Evolutionary conservation across 2,797 vertebrate species (phyloP), one percentile per base, ranked within the genome.

Genomic region (Lepilemur septentrionalis): DNA sequence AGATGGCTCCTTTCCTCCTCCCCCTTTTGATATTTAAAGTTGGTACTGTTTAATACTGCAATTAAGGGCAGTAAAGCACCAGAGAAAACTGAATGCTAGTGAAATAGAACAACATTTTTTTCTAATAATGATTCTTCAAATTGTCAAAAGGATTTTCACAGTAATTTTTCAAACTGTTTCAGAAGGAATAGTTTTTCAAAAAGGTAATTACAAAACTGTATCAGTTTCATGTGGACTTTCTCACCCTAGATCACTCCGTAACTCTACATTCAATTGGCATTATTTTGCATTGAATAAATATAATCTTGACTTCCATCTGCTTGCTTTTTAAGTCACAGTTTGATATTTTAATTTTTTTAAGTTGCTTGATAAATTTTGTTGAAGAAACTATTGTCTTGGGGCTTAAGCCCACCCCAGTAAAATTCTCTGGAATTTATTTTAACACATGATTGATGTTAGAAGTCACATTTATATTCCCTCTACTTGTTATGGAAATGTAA

Each of bases 211-310:
- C 88, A 81, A 76, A 95, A 90, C n/a, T 46, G 30, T 59, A 57
- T 13, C 18, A 9, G 18, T 89, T 95, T 94, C 55, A 25, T 69
- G 23, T n/a, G 11, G 52, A 78, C 25, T 76, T 92, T 76, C 35
- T 6, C 13, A 89, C 1, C n/a, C 48, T 23, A 80, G 25, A 65
- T 96, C n/a, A 91, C 32, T 52, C 12, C 48, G 30, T 69, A 96
- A 91, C 1, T 94, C 43, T 85, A 94, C 90, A 88, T 73, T 84
- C 55, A 93, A 25, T 25, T 93, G 38, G 2, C 2, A 50, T 95
- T 72, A 95, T 91, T 96, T 93, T 83, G 17, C 3, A 93, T 57
- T 86, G 90, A 83, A 67, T 79, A 92, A 94, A 95, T 82, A 57
- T 72, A 86, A 48, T 32, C n/a, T 67, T 70, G 38, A 61, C 32